Conservation (phyloP, 2,797 vertebrate species). For the Buphagus erythrorhynchus region DNA sequence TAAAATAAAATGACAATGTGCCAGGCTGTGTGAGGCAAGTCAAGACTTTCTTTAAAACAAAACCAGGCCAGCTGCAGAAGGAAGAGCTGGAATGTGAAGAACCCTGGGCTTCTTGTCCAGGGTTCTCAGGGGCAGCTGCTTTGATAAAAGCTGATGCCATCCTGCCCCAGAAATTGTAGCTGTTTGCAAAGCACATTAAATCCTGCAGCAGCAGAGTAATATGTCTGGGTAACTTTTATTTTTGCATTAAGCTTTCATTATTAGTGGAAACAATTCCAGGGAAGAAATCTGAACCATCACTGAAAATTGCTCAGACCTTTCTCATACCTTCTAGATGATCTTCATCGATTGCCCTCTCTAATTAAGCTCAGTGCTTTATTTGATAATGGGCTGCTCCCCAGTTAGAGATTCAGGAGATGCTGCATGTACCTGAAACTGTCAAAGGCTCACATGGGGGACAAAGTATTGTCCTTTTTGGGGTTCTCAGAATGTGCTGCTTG, state of each 20-base stretch:
- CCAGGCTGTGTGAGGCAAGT: not conserved
- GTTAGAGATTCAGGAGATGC: not conserved
- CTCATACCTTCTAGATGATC: not conserved
- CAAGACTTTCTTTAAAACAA: not conserved
- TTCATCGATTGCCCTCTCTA: conserved; percentile 24
- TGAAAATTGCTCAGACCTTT: conserved; percentile 14
- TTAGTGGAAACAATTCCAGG: conserved; percentile 15
- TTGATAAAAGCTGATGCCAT: not conserved
- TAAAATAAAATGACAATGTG: not conserved
- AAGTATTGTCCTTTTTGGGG: not conserved
- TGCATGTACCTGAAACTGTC: not conserved
- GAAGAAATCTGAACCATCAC: conserved; percentile 23
- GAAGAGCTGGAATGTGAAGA: not conserved
- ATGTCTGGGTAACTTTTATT: not conserved
- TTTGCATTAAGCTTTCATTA: conserved; percentile 17
- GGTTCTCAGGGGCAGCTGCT: not conserved
- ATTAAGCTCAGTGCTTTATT: conserved; percentile 16
- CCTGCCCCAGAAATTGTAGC: not conserved
- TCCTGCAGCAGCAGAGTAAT: not conserved
- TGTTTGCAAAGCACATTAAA: not conserved
- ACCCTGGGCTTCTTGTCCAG: not conserved
- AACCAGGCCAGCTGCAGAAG: not conserved
- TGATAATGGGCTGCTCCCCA: not conserved
- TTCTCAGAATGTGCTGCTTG: rapidly evolving
- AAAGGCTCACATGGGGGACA: rapidly evolving